Percentiles rank a stretch among this genome's conserved stretches.
Conservation (phyloP, 2,888 invertebrate genomes). For the Phortica magna region DNA sequence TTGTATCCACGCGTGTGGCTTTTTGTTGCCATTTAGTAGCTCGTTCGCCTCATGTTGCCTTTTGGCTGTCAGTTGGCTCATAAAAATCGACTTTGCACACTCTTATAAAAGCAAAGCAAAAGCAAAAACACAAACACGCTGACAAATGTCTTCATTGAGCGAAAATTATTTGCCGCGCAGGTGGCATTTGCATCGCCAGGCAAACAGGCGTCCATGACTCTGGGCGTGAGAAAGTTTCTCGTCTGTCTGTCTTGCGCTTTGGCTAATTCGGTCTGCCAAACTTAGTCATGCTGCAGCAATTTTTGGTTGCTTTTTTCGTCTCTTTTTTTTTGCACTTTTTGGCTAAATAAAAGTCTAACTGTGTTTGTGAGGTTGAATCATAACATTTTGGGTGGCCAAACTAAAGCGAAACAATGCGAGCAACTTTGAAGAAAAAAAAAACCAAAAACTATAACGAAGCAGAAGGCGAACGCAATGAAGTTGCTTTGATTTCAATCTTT, state of each 20-base stretch:
- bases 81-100: constrained; percentile 68
- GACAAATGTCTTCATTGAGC: constrained; percentile 75
- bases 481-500: constrained; percentile 37
- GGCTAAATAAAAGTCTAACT: constrained; percentile 14
- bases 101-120: constrained; percentile 55
- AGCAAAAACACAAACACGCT: constrained; percentile 71
- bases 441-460: not conserved
- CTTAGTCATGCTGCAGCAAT: constrained; percentile 27
- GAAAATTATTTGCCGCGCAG: constrained; percentile 60
- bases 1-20: constrained; percentile 61
- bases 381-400: constrained; percentile 75
- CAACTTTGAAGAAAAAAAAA: not conserved
- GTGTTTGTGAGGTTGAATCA: constrained; percentile 60
- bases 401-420: constrained; percentile 37
- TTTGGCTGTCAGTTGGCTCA: constrained; percentile 51
- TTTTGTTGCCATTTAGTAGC: constrained; percentile 41
- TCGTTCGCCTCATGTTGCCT: constrained; percentile 1
- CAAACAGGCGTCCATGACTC: constrained; percentile 7
- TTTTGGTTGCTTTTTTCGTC: not conserved
- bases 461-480: constrained; percentile 17
- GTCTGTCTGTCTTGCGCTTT: constrained; percentile 4
- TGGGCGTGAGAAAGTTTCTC: constrained; percentile 64
- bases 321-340: not conserved
- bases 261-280: constrained; percentile 48
- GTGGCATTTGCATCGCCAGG: constrained; percentile 20